These are phyloP conservation scores for Apodemus speciosus DNA, from an alignment of 2,113 vertebrate species.

Conservation along the genomic window DNA sequence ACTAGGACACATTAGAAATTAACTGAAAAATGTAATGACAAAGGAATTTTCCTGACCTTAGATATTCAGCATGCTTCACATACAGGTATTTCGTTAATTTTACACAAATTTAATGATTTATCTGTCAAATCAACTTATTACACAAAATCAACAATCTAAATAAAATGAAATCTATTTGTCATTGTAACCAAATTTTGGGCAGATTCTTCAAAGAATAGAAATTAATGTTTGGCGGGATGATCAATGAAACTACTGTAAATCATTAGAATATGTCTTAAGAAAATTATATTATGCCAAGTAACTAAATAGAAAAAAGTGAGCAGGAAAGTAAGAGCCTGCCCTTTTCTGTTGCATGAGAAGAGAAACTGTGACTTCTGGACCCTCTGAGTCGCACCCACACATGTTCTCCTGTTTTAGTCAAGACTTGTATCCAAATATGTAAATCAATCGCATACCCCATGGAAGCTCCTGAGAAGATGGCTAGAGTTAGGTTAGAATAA, in stretches of 20 bases:
- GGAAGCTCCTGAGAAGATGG: background rate
- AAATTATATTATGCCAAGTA: background rate
- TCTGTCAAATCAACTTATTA: background rate
- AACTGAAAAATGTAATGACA: background rate
- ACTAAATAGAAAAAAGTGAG: background rate
- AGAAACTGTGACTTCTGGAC: rapidly evolving
- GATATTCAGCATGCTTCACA: rapidly evolving
- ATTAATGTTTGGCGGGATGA: background rate
- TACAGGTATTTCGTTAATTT: background rate
- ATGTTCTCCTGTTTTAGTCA: background rate
- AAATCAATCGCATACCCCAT: background rate
- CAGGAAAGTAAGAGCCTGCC: background rate
- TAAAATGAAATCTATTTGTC: background rate
- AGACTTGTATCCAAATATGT: background rate
- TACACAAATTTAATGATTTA: background rate
- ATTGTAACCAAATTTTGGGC: background rate
- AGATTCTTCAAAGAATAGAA: background rate
- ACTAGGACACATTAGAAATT: background rate
- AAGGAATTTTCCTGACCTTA: background rate
- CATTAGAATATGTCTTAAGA: background rate
- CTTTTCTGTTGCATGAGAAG: background rate
- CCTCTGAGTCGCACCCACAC: background rate
- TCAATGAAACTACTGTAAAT: background rate
- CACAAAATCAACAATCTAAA: background rate
- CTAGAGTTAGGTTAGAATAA: background rate